phyloP scores from a whole-genome alignment of 2,113 vertebrate genomes.

The Chiloscyllium plagiosum region DNA sequence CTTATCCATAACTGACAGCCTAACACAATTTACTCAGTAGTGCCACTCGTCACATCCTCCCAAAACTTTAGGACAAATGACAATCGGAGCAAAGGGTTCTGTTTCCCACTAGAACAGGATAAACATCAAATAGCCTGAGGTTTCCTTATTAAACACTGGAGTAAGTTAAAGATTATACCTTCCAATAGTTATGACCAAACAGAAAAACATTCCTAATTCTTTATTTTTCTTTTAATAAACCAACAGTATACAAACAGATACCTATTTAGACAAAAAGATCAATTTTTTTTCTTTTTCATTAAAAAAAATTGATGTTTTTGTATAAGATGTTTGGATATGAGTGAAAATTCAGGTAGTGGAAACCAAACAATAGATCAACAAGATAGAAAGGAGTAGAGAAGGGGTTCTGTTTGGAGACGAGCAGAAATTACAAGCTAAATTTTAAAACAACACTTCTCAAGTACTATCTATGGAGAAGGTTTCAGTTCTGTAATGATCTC shows the following conservation, averaged over 20 bases:
- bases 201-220: not conserved
- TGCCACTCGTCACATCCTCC: not conserved
- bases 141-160: not conserved
- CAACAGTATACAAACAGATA: no score
- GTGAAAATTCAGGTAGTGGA: not conserved
- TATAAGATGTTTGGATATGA: not conserved
- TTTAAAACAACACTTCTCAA: not conserved
- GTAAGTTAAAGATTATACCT: not conserved
- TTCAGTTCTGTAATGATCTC: not conserved
- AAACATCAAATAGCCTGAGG: not conserved
- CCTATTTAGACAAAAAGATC: no score
- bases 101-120: not conserved
- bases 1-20: not conserved
- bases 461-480: not conserved
- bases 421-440: not conserved
- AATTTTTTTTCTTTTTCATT: not conserved
- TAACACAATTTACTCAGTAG: not conserved
- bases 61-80: not conserved
- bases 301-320: not conserved
- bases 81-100: not conserved
- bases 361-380: not conserved
- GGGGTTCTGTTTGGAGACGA: no score
- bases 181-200: not conserved
- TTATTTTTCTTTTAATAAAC: not conserved
- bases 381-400: no score